Percentiles rank a stretch among this genome's conserved stretches.
Evolutionary conservation across 2,113 vertebrate genomes (phyloP).

Genomic region (Rhinoderma darwinii): DNA sequence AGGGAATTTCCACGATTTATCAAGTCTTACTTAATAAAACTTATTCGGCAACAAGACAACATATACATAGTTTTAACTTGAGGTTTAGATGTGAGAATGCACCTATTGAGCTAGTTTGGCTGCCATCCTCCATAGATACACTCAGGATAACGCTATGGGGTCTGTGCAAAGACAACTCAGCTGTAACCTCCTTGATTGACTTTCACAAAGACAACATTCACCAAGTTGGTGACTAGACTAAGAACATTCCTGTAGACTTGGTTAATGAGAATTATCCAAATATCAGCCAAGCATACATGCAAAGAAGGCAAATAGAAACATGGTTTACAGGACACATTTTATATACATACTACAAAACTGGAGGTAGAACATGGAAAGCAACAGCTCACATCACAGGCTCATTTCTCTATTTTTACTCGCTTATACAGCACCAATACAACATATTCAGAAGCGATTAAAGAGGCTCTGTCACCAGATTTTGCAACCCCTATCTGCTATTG

Average conservation of each 20-base stretch:
- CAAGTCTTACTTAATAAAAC: neutral
- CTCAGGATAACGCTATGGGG: neutral
- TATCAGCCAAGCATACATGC: neutral
- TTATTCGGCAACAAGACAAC: neutral
- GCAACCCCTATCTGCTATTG: no score
- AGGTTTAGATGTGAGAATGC: constrained; percentile 2
- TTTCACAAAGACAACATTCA: constrained; percentile 41
- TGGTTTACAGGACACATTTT: neutral
- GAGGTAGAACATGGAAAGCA: no score
- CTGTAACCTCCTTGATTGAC: neutral
- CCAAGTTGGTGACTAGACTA: neutral
- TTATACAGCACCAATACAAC: no score
- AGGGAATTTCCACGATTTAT: neutral
- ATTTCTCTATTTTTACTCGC: no score
- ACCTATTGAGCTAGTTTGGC: constrained; percentile 12
- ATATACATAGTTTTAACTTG: neutral
- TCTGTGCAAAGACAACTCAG: neutral
- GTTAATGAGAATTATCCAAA: neutral
- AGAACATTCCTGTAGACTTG: neutral
- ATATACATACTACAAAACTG: neutral
- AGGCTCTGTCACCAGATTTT: no score
- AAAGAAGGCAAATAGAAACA: neutral
- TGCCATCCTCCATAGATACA: neutral
- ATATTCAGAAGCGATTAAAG: no score
- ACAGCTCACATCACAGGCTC: neutral